Conservation (phyloP, 37 sponge, comb jelly and placozoan species). For the Mnemiopsis leidyi region DNA sequence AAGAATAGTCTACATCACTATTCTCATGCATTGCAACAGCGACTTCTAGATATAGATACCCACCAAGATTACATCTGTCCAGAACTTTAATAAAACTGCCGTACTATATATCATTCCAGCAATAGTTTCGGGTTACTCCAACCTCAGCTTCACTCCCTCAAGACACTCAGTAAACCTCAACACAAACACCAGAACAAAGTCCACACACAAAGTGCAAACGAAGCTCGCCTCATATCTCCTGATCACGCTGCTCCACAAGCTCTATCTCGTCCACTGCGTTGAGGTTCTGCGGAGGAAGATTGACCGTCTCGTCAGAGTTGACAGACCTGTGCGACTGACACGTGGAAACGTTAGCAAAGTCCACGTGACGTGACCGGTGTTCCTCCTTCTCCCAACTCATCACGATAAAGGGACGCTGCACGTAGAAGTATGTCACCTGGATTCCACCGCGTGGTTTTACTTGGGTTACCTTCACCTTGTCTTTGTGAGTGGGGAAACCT, state of each 20-base stretch:
- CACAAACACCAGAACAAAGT: too few relatives aligned
- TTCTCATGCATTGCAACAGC: too few relatives aligned
- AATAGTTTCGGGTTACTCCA: too few relatives aligned
- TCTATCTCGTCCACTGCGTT: conserved; percentile 51
- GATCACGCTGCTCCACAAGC: conserved; percentile 13
- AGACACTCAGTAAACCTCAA: too few relatives aligned
- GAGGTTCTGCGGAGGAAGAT: background rate
- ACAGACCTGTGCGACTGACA: background rate
- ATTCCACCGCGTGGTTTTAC: conserved; percentile 61
- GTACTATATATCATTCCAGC: too few relatives aligned
- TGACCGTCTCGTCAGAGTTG: background rate
- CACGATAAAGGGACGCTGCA: conserved; percentile 88
- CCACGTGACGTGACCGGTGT: conserved; percentile 91
- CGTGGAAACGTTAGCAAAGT: conserved; percentile 82
- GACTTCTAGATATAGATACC: too few relatives aligned
- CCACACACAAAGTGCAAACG: too few relatives aligned
- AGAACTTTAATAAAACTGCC: too few relatives aligned
- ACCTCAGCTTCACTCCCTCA: too few relatives aligned
- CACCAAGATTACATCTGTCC: too few relatives aligned
- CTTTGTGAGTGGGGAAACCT: conserved; percentile 95
- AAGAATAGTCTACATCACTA: too few relatives aligned
- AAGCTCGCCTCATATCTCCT: background rate
- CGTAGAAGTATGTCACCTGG: conserved; percentile 80
- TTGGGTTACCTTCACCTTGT: conserved; percentile 75
- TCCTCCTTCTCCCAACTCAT: conserved; percentile 97